phyloP scores from a whole-genome alignment of 53 echinoderm and acorn worm genomes.

The Henricia sp. region DNA sequence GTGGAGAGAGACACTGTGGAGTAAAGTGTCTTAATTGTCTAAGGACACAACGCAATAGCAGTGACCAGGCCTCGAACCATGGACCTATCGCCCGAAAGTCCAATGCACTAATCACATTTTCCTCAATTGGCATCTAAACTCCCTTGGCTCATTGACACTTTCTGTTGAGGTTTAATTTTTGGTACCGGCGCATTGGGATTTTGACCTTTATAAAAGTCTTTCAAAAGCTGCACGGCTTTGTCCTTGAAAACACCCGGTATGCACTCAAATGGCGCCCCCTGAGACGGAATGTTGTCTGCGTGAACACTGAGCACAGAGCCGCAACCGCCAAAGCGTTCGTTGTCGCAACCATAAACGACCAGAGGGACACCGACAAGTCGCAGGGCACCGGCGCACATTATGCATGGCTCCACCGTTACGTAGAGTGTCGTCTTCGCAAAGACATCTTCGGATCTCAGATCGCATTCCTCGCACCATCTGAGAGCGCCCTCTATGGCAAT shows the following conservation, averaged over 20 bases:
- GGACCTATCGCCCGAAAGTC: too few species aligned
- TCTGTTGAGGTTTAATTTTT: constrained; percentile 64
- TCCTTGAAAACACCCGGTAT: constrained; percentile 82
- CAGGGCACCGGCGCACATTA: constrained; percentile 93
- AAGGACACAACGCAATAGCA: too few species aligned
- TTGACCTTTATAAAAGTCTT: constrained; percentile 88
- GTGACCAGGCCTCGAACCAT: too few species aligned
- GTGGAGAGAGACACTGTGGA: too few species aligned
- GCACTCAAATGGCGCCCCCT: constrained; percentile 76
- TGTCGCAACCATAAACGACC: constrained; percentile 92
- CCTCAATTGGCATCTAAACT: too few species aligned
- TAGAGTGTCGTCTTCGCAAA: constrained; percentile 72
- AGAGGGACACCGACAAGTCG: constrained; percentile 71
- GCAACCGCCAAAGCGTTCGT: constrained; percentile 97
- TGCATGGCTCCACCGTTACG: constrained; percentile 92
- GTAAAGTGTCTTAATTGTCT: too few species aligned
- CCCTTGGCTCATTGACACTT: too few species aligned
- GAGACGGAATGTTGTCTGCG: constrained; percentile 57
- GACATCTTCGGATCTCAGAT: constrained; percentile 34
- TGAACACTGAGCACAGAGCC: constrained; percentile 81
- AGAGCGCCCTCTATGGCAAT: constrained; percentile 81
- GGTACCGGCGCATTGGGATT: constrained; percentile 91
- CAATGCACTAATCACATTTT: too few species aligned
- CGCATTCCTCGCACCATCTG: constrained; percentile 61
- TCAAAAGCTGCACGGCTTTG: constrained; percentile 79